Percentiles rank a stretch among this genome's conserved stretches.
These are phyloP conservation scores for Teleiodes luculella DNA, from an alignment of 2,888 invertebrate species.

Conservation along the genomic window DNA sequence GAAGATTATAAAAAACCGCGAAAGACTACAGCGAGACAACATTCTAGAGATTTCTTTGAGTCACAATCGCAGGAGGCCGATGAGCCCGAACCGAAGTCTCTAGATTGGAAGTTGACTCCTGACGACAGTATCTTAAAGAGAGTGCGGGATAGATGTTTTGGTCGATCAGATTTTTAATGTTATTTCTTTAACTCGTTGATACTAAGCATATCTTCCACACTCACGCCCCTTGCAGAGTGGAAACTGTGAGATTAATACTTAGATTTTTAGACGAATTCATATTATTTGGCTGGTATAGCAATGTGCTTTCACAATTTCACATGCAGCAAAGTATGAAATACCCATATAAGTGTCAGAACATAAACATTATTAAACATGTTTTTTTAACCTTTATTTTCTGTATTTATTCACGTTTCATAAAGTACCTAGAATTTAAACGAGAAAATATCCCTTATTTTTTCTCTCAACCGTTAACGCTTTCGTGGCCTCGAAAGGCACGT, in stretches of 20 bases:
- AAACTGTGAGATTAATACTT: slow-evolving; percentile 1
- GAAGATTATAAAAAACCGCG: slow-evolving; percentile 28
- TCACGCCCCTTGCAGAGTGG: neutral
- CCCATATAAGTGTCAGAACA: no score
- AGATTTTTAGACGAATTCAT: neutral
- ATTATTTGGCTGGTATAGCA: neutral
- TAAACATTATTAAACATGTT: slow-evolving; percentile 28
- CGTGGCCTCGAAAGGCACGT: no score
- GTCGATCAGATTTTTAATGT: slow-evolving; percentile 49
- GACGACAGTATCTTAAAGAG: slow-evolving; percentile 58
- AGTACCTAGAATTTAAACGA: no score
- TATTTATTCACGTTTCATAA: no score
- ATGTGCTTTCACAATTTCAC: no score
- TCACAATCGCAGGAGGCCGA: slow-evolving; percentile 59
- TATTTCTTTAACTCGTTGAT: neutral
- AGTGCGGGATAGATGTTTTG: slow-evolving; percentile 59
- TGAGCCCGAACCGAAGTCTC: slow-evolving; percentile 38
- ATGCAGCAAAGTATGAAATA: no score
- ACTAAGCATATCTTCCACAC: slow-evolving; percentile 6
- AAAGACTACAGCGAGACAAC: slow-evolving; percentile 36
- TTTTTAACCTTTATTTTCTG: no score
- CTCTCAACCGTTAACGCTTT: no score
- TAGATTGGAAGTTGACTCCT: slow-evolving; percentile 58
- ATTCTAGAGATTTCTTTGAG: slow-evolving; percentile 65
- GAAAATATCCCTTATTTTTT: no score